Evolutionary conservation across 2,113 vertebrate genomes (phyloP).

Genomic region (Dipodomys merriami): DNA sequence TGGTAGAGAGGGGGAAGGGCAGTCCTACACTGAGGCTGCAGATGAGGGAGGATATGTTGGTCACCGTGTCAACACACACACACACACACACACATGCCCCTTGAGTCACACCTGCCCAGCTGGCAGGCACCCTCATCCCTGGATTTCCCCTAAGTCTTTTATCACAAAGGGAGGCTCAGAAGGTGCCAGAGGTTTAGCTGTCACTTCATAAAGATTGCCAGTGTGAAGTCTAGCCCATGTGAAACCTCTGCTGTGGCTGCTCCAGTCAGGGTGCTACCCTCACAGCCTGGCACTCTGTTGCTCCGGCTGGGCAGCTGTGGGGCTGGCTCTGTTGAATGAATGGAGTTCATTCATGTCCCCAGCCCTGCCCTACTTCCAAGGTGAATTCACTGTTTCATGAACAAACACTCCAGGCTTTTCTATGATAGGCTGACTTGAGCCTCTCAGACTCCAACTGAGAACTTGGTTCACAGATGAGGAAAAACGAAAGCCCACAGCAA

Average conservation of each 20-base stretch:
- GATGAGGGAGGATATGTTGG: background rate
- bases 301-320: background rate
- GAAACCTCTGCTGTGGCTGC: background rate
- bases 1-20: too few relatives aligned
- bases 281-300: slow-evolving; percentile 34
- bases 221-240: background rate
- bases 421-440: background rate
- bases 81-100: background rate
- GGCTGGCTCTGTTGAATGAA: background rate
- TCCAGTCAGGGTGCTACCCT: background rate
- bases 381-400: background rate
- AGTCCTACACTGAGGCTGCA: too few relatives aligned
- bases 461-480: background rate
- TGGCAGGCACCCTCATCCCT: background rate
- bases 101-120: background rate
- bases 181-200: background rate
- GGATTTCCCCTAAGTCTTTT: background rate
- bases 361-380: background rate
- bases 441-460: background rate
- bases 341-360: slow-evolving; percentile 21
- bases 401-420: background rate
- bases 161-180: background rate
- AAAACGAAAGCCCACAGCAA: background rate
- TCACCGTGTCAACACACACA: background rate
- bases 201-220: background rate